These are phyloP conservation scores for Hirtodrosophila alboralis DNA, from an alignment of 2,888 invertebrate species.

Conservation along the genomic window DNA sequence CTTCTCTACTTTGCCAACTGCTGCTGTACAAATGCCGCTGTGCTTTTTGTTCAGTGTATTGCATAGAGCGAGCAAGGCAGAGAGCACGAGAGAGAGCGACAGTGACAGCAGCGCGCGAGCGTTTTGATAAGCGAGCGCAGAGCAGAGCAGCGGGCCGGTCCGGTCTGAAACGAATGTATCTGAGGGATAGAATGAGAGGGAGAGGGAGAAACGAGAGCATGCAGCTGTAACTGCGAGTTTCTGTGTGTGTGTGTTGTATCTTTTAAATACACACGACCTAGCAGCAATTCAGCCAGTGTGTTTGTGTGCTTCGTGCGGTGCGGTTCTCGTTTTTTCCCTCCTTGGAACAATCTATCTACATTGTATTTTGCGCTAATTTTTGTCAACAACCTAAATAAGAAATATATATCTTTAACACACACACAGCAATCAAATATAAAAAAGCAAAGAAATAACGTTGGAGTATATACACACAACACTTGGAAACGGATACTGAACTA, in stretches of 20 bases:
- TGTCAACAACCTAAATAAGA: conserved; percentile 66
- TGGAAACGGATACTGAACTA: conserved; percentile 39
- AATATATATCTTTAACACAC: conserved; percentile 52
- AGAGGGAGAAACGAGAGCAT: conserved; percentile 44
- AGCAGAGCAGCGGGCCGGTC: too few species aligned
- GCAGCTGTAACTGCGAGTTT: conserved; percentile 21
- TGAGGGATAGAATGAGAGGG: conserved; percentile 15
- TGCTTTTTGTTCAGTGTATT: conserved; percentile 74
- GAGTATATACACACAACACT: conserved; percentile 37
- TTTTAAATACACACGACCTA: conserved; percentile 79
- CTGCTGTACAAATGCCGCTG: conserved; percentile 70
- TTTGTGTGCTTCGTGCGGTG: conserved; percentile 81
- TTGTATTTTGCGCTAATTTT: conserved; percentile 71
- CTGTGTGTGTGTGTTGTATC: conserved; percentile 36
- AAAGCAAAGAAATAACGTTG: conserved; percentile 22
- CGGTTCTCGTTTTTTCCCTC: conserved; percentile 75
- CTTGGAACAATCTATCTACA: conserved; percentile 52
- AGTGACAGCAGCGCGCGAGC: conserved; percentile 34
- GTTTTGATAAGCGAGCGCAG: conserved; percentile 49
- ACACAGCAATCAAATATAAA: conserved; percentile 73
- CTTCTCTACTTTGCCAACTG: conserved; percentile 73
- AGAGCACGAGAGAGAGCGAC: conserved; percentile 23
- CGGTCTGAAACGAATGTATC: conserved; percentile 34
- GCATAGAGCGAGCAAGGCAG: conserved; percentile 29
- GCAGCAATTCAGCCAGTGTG: conserved; percentile 77